phyloP scores from a whole-genome alignment of 2,797 vertebrate species.

The Enteromius fasciolatus region DNA sequence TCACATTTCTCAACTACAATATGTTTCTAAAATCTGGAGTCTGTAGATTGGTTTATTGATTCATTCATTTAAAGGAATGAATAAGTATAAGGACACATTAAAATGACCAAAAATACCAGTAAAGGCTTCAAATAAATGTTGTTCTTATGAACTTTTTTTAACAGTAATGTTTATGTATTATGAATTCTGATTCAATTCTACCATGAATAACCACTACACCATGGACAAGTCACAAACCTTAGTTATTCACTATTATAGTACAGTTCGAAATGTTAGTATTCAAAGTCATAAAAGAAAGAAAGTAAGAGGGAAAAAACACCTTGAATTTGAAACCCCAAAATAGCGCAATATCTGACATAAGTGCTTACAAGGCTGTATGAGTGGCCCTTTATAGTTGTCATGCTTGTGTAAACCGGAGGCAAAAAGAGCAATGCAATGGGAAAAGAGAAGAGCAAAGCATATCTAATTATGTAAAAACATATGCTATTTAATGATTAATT shows the following conservation, averaged over 20 bases:
- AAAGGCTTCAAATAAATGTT: neutral
- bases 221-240: neutral
- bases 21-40: neutral
- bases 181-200: neutral
- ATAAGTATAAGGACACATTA: neutral
- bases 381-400: constrained; percentile 3
- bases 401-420: neutral
- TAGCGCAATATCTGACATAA: neutral
- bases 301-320: neutral
- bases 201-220: neutral
- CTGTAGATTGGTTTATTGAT: neutral
- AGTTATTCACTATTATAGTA: neutral
- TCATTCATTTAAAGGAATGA: neutral
- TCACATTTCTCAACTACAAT: neutral
- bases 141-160: neutral
- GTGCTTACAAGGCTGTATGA: neutral
- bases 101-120: neutral
- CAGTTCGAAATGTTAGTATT: neutral
- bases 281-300: neutral
- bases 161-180: neutral
- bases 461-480: constrained; percentile 7
- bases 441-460: constrained; percentile 8
- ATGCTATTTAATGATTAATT: constrained; percentile 22
- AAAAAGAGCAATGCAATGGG: neutral
- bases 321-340: neutral